Evolutionary conservation across 2,888 invertebrate genomes (phyloP).

Genomic region (Pachydiplax longipennis): DNA sequence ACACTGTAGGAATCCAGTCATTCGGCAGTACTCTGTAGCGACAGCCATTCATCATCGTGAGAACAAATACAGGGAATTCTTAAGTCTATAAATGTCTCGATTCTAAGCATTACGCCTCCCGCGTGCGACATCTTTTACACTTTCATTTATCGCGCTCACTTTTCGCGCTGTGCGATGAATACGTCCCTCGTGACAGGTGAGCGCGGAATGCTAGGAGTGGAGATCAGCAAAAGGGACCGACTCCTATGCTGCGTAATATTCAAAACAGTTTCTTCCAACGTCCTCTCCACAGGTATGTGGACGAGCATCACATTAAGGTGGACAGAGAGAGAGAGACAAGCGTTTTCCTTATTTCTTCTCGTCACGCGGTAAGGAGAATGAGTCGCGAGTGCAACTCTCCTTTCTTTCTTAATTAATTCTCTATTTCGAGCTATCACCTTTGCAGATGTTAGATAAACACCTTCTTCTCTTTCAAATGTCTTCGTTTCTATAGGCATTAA

Average conservation of each 20-base stretch:
- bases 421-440: not conserved
- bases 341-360: not conserved
- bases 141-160: no score
- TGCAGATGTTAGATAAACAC: not conserved
- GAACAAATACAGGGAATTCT: not conserved
- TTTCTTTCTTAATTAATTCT: not conserved
- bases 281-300: not conserved
- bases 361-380: not conserved
- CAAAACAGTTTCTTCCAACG: not conserved
- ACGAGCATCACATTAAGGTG: not conserved
- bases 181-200: not conserved
- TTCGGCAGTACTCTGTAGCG: no score
- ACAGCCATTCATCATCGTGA: not conserved
- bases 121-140: no score
- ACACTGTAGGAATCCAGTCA: no score
- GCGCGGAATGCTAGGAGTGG: not conserved
- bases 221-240: not conserved
- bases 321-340: not conserved
- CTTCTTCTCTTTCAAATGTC: not conserved
- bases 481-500: not conserved
- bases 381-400: not conserved
- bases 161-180: conserved; percentile 1
- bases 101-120: not conserved
- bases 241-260: not conserved
- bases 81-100: not conserved